Evolutionary conservation across 2,113 vertebrate species (phyloP).

Genomic region (Zootoca vivipara): DNA sequence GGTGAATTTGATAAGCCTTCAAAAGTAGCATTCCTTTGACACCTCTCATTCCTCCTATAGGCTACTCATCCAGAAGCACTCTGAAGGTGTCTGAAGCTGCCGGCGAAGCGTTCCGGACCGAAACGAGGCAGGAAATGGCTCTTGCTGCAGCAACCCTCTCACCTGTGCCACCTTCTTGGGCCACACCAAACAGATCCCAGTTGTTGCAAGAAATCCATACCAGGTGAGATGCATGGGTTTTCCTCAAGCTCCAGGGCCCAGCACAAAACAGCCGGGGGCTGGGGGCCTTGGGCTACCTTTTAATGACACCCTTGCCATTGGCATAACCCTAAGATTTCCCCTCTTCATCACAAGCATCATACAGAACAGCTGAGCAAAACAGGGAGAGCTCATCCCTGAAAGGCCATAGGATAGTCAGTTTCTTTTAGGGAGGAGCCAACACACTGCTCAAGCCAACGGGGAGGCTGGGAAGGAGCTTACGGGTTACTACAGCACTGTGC

Average conservation of each 20-base stretch:
- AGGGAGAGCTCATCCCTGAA: too few species aligned
- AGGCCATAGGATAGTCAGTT: too few species aligned
- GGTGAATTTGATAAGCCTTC: too few species aligned
- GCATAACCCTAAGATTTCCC: too few species aligned
- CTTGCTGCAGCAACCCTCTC: accelerated
- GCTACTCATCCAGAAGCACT: constrained; percentile 46
- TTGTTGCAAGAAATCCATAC: background rate
- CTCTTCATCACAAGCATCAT: too few species aligned
- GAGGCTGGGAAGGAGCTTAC: too few species aligned
- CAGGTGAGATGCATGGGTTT: constrained; percentile 15
- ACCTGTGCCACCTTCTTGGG: background rate
- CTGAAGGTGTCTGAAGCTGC: constrained; percentile 40
- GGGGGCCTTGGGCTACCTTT: too few species aligned
- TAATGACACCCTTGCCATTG: too few species aligned
- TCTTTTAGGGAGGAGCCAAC: background rate
- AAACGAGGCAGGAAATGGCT: background rate
- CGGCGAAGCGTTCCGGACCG: background rate
- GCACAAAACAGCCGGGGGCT: too few species aligned
- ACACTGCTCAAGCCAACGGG: background rate
- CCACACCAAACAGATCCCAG: background rate
- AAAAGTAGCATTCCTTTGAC: too few species aligned
- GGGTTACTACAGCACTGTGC: too few species aligned
- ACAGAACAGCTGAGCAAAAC: too few species aligned
- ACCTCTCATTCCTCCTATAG: constrained; percentile 18
- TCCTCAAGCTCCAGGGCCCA: background rate